Evolutionary conservation across 2,797 vertebrate species (phyloP).

Genomic region (Dicrostonyx torquatus): DNA sequence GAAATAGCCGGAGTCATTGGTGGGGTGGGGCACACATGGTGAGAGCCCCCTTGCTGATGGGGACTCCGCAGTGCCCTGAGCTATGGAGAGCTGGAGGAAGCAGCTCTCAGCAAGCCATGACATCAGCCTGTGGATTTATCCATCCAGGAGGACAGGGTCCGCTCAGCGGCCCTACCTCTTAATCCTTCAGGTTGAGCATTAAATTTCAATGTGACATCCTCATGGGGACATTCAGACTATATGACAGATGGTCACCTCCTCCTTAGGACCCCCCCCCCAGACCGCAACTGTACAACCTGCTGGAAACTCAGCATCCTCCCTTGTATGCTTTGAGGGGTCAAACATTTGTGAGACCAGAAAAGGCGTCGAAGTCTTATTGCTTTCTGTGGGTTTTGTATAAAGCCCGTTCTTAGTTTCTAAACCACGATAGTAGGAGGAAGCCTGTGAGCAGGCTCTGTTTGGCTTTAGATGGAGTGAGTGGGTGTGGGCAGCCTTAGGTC

Average conservation of each 20-base stretch:
- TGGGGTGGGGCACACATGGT: too few relatives aligned
- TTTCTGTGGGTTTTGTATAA: slow-evolving; percentile 30
- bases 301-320: not conserved
- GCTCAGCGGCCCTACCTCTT: not conserved
- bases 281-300: not conserved
- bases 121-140: not conserved
- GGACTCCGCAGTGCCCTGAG: not conserved
- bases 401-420: not conserved
- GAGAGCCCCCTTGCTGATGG: not conserved
- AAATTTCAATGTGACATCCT: not conserved
- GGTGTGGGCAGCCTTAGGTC: not conserved
- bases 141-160: not conserved
- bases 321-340: not conserved
- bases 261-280: not conserved
- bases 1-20: not conserved
- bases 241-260: not conserved
- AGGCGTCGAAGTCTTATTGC: not conserved
- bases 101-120: not conserved
- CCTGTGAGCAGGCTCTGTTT: not conserved
- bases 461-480: not conserved
- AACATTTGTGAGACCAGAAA: slow-evolving; percentile 40
- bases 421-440: not conserved
- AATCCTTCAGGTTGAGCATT: not conserved
- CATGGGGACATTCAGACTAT: not conserved
- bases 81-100: not conserved